These are phyloP conservation scores for Mesaphorura yosii DNA, from an alignment of 1,140 invertebrate species.

Conservation along the genomic window DNA sequence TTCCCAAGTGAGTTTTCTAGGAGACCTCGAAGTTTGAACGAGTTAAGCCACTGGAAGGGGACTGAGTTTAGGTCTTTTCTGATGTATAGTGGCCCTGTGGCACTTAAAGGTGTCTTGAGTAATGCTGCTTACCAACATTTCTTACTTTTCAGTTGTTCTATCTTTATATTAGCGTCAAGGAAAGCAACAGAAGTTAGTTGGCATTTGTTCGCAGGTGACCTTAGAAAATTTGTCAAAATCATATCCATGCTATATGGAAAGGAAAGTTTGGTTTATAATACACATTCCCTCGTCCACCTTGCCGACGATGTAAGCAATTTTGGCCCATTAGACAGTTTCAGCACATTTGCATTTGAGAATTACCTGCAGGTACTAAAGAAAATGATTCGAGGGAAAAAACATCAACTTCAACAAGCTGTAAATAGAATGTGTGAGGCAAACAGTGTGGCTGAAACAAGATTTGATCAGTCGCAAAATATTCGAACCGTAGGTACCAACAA, in stretches of 20 bases:
- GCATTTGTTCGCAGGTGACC: slow-evolving; percentile 33
- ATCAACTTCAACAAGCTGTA: slow-evolving; percentile 6
- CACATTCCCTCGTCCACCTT: slow-evolving; percentile 37
- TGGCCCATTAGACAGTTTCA: slow-evolving; percentile 34
- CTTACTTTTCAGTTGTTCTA: slow-evolving; percentile 33
- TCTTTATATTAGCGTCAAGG: slow-evolving; percentile 28
- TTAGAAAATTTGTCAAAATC: slow-evolving; percentile 33
- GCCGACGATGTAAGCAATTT: slow-evolving; percentile 33
- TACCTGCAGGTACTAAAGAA: slow-evolving; percentile 33
- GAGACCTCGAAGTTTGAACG: slow-evolving; percentile 16
- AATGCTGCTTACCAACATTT: slow-evolving; percentile 35
- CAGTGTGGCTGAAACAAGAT: no score
- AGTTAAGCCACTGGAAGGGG: slow-evolving; percentile 23
- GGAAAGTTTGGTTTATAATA: slow-evolving; percentile 35
- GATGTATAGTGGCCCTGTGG: slow-evolving; percentile 18
- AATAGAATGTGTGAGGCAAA: slow-evolving; percentile 6
- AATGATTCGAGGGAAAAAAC: slow-evolving; percentile 4
- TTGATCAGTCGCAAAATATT: no score
- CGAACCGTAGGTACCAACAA: no score
- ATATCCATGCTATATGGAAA: slow-evolving; percentile 32
- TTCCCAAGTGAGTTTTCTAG: neutral
- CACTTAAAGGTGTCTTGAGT: slow-evolving; percentile 6
- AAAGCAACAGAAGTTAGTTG: neutral
- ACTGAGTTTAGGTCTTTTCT: slow-evolving; percentile 22
- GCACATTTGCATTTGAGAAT: slow-evolving; percentile 37